These are phyloP conservation scores for Osedax frankpressi DNA, from an alignment of 2,888 invertebrate species.

Conservation along the genomic window DNA sequence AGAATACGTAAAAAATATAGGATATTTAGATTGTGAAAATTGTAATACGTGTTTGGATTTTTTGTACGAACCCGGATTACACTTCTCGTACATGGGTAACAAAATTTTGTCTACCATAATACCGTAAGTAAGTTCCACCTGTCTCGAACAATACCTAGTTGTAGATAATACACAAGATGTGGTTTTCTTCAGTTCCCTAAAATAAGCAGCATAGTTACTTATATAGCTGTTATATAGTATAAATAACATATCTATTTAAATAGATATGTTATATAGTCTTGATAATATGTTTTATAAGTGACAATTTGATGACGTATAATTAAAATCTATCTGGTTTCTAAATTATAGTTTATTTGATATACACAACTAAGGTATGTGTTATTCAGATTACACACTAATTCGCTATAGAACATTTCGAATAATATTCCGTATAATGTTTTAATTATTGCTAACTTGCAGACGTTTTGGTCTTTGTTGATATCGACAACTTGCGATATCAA, in stretches of 20 bases:
- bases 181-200: background rate
- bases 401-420: background rate
- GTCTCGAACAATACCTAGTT: background rate
- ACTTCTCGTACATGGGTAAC: background rate
- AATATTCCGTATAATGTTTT: background rate
- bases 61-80: background rate
- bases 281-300: background rate
- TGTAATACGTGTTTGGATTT: no score
- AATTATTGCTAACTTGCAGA: background rate
- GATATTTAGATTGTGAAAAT: no score
- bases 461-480: background rate
- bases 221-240: no score
- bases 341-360: no score
- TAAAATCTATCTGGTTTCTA: no score
- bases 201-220: no score
- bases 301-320: no score
- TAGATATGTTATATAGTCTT: no score
- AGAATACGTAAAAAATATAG: no score
- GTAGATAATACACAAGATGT: background rate
- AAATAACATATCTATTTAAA: no score
- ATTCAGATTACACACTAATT: no score
- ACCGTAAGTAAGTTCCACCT: background rate
- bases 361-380: no score
- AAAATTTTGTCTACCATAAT: background rate
- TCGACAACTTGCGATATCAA: background rate